Base-by-base conservation (phyloP, 1,140 invertebrate genomes). In the Drosophila tropicalis region DNA sequence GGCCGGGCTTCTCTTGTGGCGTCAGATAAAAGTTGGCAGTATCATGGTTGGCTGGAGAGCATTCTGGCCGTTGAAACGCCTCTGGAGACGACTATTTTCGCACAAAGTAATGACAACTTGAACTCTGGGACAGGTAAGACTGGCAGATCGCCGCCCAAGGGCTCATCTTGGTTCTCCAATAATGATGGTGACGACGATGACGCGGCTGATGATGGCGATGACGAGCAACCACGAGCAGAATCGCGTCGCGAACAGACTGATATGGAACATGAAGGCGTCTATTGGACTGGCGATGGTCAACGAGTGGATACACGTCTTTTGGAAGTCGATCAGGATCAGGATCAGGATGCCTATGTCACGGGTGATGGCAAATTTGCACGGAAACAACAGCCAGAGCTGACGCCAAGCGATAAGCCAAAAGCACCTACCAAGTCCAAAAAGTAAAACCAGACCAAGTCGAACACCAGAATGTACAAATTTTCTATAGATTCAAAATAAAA, bases 211-310 rank as follows among this genome's bases (percentile, higher is more conserved):
- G 57, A 39, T 34, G 57, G 10, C 22, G 9, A 9, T 3, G 19
- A 10, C 2, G 7, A 39, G 12, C 4, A 25, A 22, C 17, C 32
- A 22, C 15, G 19, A 3, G 19, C 34, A 10, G 13, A 41, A 41
- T 41, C 60, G 2, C 1, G 12, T 7, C 3, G 10, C 1, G 40
- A 62, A 0, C 12, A 22, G 10, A 15, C 15, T 10, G 41, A 61
- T 1, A 13, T 25, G 25, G 25, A 41, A 29, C n/a, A 41, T 12
- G 34, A 25, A 15, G 60, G 60, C 19, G 60, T 62, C 19, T 62
- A 62, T 25, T 62, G 19, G 19, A 62, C 60, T 29, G 60, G 60
- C 12, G 60, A 62, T 41, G 60, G 60, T 19, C 19, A 6, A 62
- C 60, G 60, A n/a, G 13, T 62, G 19, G 60, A 62, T 6, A 62